phyloP scores from a whole-genome alignment of 1,140 invertebrate species.

The Drosophila auraria region DNA sequence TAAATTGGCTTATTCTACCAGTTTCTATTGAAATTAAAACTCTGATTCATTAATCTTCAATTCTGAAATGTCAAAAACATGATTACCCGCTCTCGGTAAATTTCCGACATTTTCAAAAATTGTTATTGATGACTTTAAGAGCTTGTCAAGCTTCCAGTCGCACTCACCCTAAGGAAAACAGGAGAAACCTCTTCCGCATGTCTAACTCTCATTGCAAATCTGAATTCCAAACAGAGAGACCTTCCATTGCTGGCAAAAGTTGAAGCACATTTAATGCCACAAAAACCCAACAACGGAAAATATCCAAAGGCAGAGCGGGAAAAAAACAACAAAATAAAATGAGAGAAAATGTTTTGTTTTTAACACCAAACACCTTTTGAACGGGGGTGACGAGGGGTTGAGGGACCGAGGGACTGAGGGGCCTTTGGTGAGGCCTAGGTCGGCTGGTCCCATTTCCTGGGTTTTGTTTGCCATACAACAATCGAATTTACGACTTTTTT shows the following conservation, averaged over 20 bases:
- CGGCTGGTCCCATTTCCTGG: slow-evolving; percentile 70
- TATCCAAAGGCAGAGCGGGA: slow-evolving; percentile 26
- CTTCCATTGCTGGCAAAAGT: slow-evolving; percentile 52
- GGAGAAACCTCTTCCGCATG: slow-evolving; percentile 19
- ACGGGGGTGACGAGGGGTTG: slow-evolving; percentile 11
- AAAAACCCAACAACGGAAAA: slow-evolving; percentile 30
- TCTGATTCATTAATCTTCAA: not conserved
- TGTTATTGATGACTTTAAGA: slow-evolving; percentile 1
- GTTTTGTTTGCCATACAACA: slow-evolving; percentile 79
- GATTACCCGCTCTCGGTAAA: not conserved
- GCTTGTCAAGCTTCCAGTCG: not conserved
- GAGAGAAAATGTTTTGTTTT: slow-evolving; percentile 77
- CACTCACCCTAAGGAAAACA: not conserved
- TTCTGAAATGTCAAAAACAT: not conserved
- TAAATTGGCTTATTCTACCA: not conserved
- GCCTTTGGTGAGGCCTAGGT: slow-evolving; percentile 27
- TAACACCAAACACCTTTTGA: slow-evolving; percentile 81
- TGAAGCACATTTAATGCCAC: slow-evolving; percentile 74
- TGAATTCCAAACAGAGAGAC: slow-evolving; percentile 10
- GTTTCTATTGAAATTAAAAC: not conserved
- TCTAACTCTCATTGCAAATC: slow-evolving; percentile 10
- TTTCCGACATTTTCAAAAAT: not conserved
- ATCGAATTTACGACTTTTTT: slow-evolving; percentile 82
- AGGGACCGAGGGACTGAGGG: not conserved
- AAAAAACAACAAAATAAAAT: slow-evolving; percentile 52